Evolutionary conservation across 2,113 vertebrate genomes (phyloP).

Genomic region (Rafetus swinhoei): DNA sequence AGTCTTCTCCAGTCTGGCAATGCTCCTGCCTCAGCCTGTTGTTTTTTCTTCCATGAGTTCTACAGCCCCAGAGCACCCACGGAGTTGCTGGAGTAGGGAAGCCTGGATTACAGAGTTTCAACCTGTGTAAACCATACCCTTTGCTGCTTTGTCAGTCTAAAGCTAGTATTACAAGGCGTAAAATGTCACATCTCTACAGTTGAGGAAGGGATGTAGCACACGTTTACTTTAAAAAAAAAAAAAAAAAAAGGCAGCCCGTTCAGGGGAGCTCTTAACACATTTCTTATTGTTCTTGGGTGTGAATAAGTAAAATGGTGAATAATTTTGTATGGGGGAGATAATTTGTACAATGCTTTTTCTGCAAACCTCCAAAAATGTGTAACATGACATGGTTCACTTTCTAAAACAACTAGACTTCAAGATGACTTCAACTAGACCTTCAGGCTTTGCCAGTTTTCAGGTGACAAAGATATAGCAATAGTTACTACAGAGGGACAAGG

Average conservation of each 20-base stretch:
- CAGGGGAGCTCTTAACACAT: not conserved
- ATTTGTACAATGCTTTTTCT: not conserved
- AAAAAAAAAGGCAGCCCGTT: not conserved
- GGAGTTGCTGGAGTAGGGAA: too few relatives aligned
- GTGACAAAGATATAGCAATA: not conserved
- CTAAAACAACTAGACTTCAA: not conserved
- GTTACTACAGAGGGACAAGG: not conserved
- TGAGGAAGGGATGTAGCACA: not conserved
- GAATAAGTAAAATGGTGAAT: not conserved
- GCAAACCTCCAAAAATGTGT: not conserved
- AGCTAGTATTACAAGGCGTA: not conserved
- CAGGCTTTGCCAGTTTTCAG: not conserved
- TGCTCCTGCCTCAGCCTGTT: too few relatives aligned
- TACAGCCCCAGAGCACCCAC: too few relatives aligned
- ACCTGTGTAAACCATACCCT: not conserved
- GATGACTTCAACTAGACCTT: not conserved
- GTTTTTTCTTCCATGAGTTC: too few relatives aligned
- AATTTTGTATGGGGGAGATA: not conserved
- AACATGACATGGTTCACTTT: not conserved
- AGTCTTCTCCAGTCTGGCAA: too few relatives aligned
- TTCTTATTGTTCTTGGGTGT: too few relatives aligned
- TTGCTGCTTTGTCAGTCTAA: not conserved
- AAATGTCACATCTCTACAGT: accelerated
- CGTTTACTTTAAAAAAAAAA: not conserved
- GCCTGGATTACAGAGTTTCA: too few relatives aligned